These are phyloP conservation scores for Hycleus phaleratus DNA, from an alignment of 1,140 invertebrate genomes.

Conservation along the genomic window DNA sequence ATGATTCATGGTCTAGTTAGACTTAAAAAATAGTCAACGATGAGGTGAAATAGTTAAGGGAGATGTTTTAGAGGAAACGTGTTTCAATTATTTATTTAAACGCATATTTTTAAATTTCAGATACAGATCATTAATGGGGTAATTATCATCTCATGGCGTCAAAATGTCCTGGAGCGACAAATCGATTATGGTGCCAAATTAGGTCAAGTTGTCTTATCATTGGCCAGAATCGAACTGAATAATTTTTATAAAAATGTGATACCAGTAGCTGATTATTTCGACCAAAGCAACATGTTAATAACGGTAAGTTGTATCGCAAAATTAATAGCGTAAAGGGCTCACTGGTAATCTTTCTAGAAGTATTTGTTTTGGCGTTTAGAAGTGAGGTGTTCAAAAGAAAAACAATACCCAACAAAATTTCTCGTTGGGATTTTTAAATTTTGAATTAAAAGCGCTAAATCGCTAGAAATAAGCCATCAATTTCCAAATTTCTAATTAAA, in stretches of 20 bases:
- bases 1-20: too few relatives aligned
- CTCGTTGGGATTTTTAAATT: neutral
- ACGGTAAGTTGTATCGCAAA: slow-evolving; percentile 52
- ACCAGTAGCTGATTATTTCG: slow-evolving; percentile 83
- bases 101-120: slow-evolving; percentile 42
- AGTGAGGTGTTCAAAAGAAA: too few relatives aligned
- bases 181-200: slow-evolving; percentile 83
- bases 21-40: too few relatives aligned
- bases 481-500: too few relatives aligned
- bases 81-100: neutral
- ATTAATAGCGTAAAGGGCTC: too few relatives aligned
- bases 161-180: slow-evolving; percentile 75
- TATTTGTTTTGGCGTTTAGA: too few relatives aligned
- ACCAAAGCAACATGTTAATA: slow-evolving; percentile 74
- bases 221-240: slow-evolving; percentile 77
- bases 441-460: neutral
- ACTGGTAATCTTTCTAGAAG: too few relatives aligned
- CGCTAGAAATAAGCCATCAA: too few relatives aligned
- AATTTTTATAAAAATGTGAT: slow-evolving; percentile 85
- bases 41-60: too few relatives aligned
- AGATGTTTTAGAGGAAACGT: neutral
- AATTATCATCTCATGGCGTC: slow-evolving; percentile 75
- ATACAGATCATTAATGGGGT: slow-evolving; percentile 81
- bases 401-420: too few relatives aligned
- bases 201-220: slow-evolving; percentile 74